Conservation (phyloP, 2,113 vertebrate species). For the Lonchura striata region DNA sequence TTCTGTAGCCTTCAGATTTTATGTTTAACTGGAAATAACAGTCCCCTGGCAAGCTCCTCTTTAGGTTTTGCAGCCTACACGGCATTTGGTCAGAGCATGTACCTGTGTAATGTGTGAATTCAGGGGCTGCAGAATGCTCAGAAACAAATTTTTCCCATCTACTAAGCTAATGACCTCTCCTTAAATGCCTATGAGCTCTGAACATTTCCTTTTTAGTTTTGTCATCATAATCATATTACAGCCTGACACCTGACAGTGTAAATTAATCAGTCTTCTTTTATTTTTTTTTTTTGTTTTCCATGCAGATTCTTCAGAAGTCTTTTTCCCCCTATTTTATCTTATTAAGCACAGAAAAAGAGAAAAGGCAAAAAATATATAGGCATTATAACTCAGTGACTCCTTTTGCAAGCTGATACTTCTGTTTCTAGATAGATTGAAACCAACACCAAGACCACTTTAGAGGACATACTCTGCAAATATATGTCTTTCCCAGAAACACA, state of each 20-base stretch:
- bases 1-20: background rate
- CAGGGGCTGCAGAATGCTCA: background rate
- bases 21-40: background rate
- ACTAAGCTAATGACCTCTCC: constrained; percentile 23
- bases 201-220: constrained; percentile 45
- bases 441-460: background rate
- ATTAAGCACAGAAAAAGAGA: constrained; percentile 5
- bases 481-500: background rate
- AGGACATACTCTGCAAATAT: background rate
- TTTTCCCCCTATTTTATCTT: background rate
- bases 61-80: background rate
- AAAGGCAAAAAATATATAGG: background rate
- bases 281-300: background rate
- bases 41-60: background rate
- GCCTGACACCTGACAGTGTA: constrained; percentile 28
- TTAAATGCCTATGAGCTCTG: constrained; percentile 17
- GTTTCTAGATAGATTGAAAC: background rate
- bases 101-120: background rate
- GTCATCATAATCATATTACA: constrained; percentile 50
- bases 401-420: background rate
- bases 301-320: background rate
- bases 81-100: background rate
- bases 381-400: background rate
- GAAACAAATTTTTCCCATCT: background rate
- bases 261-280: constrained; percentile 44